These are phyloP conservation scores for Sinocyclocheilus rhinocerous DNA, from an alignment of 2,113 vertebrate genomes.

Conservation along the genomic window DNA sequence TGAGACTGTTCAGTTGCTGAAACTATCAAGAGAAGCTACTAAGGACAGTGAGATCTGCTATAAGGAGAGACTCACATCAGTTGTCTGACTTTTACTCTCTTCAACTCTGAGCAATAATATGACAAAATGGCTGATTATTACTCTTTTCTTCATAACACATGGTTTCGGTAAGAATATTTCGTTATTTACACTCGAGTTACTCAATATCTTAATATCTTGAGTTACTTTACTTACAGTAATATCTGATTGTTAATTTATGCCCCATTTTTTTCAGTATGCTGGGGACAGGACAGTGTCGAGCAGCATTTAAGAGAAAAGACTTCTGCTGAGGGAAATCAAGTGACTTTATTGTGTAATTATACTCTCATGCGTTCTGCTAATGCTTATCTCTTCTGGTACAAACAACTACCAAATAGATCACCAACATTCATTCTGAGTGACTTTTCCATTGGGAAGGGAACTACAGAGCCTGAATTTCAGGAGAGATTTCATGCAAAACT, in stretches of 20 bases:
- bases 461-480: neutral
- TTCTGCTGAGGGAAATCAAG: neutral
- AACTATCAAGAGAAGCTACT: neutral
- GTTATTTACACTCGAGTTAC: neutral
- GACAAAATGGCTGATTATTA: neutral
- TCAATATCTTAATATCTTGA: no score
- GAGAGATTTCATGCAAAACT: neutral
- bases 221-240: neutral
- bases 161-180: neutral
- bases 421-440: conserved; percentile 16
- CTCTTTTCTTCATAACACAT: neutral
- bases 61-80: neutral
- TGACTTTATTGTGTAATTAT: neutral
- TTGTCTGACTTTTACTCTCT: neutral
- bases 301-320: neutral
- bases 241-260: neutral
- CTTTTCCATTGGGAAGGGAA: neutral
- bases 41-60: no score
- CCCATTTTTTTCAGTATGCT: neutral
- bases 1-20: no score
- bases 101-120: neutral
- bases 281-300: neutral
- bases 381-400: conserved; percentile 8
- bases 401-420: neutral
- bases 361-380: neutral